phyloP scores from a whole-genome alignment of 2,797 vertebrate species.

The Poeciliopsis gracilis region DNA sequence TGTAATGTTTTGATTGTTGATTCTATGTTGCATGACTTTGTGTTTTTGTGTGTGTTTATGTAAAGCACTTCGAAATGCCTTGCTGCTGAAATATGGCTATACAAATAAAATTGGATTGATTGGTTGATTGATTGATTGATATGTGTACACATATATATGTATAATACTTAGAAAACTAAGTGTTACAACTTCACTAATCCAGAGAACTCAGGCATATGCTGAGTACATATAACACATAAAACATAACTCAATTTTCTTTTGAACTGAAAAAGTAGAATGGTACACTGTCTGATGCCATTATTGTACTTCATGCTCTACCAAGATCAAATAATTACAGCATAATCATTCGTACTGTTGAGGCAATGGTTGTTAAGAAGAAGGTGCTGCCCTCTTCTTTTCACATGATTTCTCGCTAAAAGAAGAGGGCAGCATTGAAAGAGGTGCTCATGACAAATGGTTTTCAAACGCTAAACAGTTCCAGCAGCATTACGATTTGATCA shows the following conservation, averaged over 20 bases:
- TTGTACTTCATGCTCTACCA: conserved; percentile 20
- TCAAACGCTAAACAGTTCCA: conserved; percentile 27
- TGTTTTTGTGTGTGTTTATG: too few relatives aligned
- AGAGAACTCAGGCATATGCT: conserved; percentile 24
- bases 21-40: too few relatives aligned
- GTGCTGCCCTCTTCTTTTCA: conserved; percentile 6
- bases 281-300: conserved; percentile 43
- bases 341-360: conserved; percentile 46
- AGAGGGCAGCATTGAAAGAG: conserved; percentile 14
- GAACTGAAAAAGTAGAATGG: conserved; percentile 53
- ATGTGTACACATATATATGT: too few relatives aligned
- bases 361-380: conserved; percentile 26
- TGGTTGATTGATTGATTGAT: too few relatives aligned
- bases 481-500: conserved; percentile 25
- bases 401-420: conserved; percentile 25
- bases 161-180: background rate
- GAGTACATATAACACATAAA: conserved; percentile 45
- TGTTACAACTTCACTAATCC: conserved; percentile 12
- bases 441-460: conserved; percentile 24
- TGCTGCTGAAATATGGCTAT: too few relatives aligned
- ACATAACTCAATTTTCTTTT: conserved; percentile 51
- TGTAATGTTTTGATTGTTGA: too few relatives aligned
- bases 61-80: too few relatives aligned
- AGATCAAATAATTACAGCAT: conserved; percentile 54
- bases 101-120: too few relatives aligned